Percentiles rank a stretch among this genome's conserved stretches.
These are phyloP conservation scores for human (Homo sapiens) DNA, from an alignment of 2,113 vertebrate genomes.

Conservation along the genomic window DNA sequence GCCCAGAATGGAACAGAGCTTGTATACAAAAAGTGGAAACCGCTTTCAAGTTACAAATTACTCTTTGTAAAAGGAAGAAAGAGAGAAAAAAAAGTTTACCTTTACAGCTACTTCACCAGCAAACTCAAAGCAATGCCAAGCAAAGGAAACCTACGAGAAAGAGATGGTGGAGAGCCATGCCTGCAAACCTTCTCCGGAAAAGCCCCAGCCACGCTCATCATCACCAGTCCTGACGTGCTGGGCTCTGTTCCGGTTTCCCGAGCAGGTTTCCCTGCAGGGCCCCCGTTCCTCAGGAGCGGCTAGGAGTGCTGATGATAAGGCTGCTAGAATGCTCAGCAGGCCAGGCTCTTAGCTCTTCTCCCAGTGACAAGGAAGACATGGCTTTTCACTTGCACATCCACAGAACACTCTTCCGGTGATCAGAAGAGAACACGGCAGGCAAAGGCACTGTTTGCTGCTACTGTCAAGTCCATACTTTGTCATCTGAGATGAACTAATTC, in stretches of 20 bases:
- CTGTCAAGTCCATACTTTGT: neutral
- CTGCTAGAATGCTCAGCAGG: neutral
- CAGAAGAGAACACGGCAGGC: neutral
- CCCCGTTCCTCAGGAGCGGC: neutral
- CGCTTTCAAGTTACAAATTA: neutral
- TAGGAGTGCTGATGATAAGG: neutral
- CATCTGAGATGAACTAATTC: neutral
- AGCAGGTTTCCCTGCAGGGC: conserved; percentile 27
- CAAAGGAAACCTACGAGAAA: neutral
- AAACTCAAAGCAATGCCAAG: neutral
- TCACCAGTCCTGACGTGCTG: neutral
- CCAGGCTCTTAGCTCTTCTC: neutral
- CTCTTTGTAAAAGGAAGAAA: neutral
- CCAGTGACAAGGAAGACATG: neutral
- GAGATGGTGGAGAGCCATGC: neutral
- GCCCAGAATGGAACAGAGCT: neutral
- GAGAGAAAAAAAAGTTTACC: neutral
- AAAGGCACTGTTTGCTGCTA: accelerated
- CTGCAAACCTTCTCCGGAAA: neutral
- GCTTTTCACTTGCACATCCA: neutral
- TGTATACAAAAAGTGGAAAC: neutral
- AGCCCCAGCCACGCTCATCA: neutral
- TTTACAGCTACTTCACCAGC: neutral
- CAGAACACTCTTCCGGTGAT: neutral
- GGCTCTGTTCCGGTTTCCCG: neutral